Base-by-base conservation (phyloP, 2,797 vertebrate species). In the Urosaurus nigricauda region DNA sequence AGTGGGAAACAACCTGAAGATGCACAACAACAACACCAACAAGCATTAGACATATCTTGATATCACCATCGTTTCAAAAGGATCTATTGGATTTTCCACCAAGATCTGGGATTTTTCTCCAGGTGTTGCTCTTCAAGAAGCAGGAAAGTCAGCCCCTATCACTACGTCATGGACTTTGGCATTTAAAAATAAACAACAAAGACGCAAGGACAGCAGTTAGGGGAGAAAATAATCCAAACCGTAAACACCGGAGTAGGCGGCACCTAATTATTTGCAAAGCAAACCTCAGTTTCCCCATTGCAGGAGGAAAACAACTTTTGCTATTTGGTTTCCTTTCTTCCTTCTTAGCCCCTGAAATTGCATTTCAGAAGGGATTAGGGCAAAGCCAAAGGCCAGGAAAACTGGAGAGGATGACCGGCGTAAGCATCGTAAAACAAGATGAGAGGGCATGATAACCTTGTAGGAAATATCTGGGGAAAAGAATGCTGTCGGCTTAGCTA, bases 351-450 rank as follows among this genome's bases (percentile, higher is more conserved):
- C 17, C 47, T 32, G 24, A 24, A 65, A 65, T 68, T 43, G 78
- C 58, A 79, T 29, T 13, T 75, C 1, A 1, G 40, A 68, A 51
- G 26, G 40, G 83, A 85, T 85, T 73, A 37, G 32, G 77, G 32
- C 26, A 35, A 73, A 51, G 35, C 3, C 82, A 84, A 79, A 89
- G 83, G 75, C 9, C 74, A 79, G 17, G 13, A 32, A 53, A 37
- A 29, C 6, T 19, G 51, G 63, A 47, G 16, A 4, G 19, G 29
- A 29, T 4, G 37, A 47, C 26, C 65, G 47, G 29, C 11, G 5
- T n/a, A 73, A 80, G 80, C 53, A 60, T 32, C 56, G 51, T 71
- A 89, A 84, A 85, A 43, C 35, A 40, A 40, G 29, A 63, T 73
- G 14, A 71, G 63, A 47, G n/a, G 32, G 32, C 4, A 21, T 7